phyloP scores from a whole-genome alignment of 2,888 invertebrate genomes.

The Drosophila hamatofila region DNA sequence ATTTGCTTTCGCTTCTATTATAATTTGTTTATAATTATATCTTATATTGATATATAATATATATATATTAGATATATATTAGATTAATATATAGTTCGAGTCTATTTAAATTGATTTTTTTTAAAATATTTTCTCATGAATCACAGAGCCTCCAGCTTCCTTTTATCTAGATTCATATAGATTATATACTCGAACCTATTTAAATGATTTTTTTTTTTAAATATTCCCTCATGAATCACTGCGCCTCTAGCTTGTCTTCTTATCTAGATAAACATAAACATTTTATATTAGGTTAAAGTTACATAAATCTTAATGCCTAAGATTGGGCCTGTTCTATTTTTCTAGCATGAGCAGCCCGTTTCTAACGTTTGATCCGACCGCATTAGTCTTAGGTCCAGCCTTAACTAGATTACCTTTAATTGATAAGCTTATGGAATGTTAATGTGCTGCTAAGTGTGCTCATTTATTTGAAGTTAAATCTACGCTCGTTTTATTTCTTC shows the following conservation, averaged over 20 bases:
- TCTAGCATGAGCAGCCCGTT: not conserved
- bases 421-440: conserved; percentile 14
- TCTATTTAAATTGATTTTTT: no score
- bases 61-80: no score
- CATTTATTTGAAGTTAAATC: conserved; percentile 14
- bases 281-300: not conserved
- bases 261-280: not conserved
- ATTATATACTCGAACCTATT: no score
- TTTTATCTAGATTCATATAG: no score
- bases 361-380: not conserved
- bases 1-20: no score
- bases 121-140: no score
- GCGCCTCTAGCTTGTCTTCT: not conserved
- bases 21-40: no score
- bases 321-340: not conserved
- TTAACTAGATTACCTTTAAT: not conserved
- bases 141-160: no score
- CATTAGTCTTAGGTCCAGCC: not conserved
- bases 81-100: no score
- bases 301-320: not conserved
- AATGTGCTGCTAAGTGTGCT: conserved; percentile 28
- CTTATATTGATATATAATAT: no score
- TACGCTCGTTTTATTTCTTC: conserved; percentile 7
- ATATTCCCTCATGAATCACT: not conserved
- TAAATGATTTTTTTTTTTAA: no score